Conservation (phyloP, 1,140 invertebrate genomes). For the Carcinoscorpius rotundicauda region DNA sequence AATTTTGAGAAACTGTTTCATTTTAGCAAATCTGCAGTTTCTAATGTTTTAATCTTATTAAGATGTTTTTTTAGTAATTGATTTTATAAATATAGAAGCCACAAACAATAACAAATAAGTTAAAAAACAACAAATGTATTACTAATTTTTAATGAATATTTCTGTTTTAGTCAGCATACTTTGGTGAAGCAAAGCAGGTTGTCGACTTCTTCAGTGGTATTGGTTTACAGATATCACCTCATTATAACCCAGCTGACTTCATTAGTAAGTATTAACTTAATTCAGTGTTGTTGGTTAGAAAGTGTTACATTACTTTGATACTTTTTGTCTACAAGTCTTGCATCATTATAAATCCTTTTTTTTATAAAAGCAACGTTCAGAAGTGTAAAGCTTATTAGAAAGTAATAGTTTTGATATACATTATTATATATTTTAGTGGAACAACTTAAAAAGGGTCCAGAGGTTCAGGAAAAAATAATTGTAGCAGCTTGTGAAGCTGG, state of each 20-base stretch:
- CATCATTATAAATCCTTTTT: conserved; percentile 24
- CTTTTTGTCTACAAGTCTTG: not conserved
- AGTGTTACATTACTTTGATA: not conserved
- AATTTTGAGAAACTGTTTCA: too few relatives aligned
- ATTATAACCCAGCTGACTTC: conserved; percentile 79
- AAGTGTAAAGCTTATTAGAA: too few relatives aligned
- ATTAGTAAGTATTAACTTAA: conserved; percentile 50
- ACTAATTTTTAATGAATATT: too few relatives aligned
- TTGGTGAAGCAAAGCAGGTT: conserved; percentile 59
- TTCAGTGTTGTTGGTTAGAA: not conserved
- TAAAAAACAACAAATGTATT: too few relatives aligned
- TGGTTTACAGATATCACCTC: conserved; percentile 56
- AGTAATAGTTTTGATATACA: too few relatives aligned
- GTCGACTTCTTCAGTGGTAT: conserved; percentile 60
- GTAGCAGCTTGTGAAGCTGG: conserved; percentile 37
- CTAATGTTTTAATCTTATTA: too few relatives aligned
- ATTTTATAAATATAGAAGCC: too few relatives aligned
- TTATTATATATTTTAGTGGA: conserved; percentile 44
- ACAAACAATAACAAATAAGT: too few relatives aligned
- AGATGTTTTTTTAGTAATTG: too few relatives aligned
- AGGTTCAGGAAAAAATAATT: conserved; percentile 54
- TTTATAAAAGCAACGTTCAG: conserved; percentile 19
- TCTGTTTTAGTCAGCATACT: conserved; percentile 53
- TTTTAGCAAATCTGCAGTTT: too few relatives aligned
- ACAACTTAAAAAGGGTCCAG: conserved; percentile 52